These are phyloP conservation scores for Conops quadrifasciatus DNA, from an alignment of 2,888 invertebrate genomes.

Conservation along the genomic window DNA sequence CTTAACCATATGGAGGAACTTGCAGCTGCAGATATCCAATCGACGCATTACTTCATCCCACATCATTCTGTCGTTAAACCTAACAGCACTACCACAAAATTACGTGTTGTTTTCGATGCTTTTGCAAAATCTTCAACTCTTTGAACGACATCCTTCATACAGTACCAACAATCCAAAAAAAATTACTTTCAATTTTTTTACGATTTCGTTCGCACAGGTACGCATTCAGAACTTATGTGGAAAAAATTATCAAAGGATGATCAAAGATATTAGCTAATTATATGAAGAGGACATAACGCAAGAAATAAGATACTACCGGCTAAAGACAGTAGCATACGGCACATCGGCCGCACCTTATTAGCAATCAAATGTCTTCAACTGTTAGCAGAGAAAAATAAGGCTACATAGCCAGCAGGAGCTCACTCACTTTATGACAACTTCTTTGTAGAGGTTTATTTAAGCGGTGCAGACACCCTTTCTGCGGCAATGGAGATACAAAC, in stretches of 20 bases:
- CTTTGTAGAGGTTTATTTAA: background rate
- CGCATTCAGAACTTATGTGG: background rate
- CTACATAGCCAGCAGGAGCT: background rate
- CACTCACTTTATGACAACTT: background rate
- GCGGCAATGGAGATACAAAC: background rate
- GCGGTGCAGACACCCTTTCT: background rate
- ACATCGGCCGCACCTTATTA: too few species aligned
- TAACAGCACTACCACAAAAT: conserved; percentile 10
- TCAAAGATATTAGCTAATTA: too few species aligned
- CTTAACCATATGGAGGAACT: background rate
- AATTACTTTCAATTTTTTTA: background rate
- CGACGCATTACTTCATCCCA: conserved; percentile 15
- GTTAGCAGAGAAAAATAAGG: background rate
- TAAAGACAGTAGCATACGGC: too few species aligned
- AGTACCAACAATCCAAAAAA: conserved; percentile 1
- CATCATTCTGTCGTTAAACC: conserved; percentile 11
- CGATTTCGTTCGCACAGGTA: conserved; percentile 1
- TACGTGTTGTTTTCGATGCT: conserved; percentile 19
- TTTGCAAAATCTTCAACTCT: conserved; percentile 6
- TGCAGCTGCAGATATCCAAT: background rate
- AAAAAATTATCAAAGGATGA: too few species aligned
- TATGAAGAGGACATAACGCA: too few species aligned
- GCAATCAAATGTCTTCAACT: conserved; percentile 1
- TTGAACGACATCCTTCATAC: conserved; percentile 16
- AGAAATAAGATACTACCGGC: too few species aligned